phyloP scores from a whole-genome alignment of 2,113 vertebrate genomes.

The Plestiodon gilberti region DNA sequence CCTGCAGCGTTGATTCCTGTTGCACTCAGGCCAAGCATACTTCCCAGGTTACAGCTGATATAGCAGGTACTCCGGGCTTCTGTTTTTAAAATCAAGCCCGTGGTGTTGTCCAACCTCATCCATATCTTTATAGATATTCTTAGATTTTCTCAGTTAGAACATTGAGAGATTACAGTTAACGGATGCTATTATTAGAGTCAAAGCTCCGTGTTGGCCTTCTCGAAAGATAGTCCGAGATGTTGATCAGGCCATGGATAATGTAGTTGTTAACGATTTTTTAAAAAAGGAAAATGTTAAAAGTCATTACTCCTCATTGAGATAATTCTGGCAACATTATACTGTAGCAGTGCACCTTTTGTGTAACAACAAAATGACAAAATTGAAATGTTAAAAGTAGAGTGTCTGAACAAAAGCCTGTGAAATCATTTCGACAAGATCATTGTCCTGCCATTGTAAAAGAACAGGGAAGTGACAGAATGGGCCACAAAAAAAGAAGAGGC shows the following conservation, averaged over 20 bases:
- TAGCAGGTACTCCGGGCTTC: neutral
- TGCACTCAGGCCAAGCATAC: neutral
- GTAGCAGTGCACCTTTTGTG: slow-evolving; percentile 83
- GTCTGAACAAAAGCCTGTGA: slow-evolving; percentile 85
- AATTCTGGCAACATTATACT: slow-evolving; percentile 82
- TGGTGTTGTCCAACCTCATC: neutral
- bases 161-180: slow-evolving; percentile 39
- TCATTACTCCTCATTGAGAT: slow-evolving; percentile 82
- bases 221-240: slow-evolving; percentile 74
- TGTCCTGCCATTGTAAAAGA: slow-evolving; percentile 78
- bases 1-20: neutral
- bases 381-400: slow-evolving; percentile 85
- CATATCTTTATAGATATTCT: neutral
- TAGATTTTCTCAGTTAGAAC: slow-evolving; percentile 4
- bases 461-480: slow-evolving; percentile 77
- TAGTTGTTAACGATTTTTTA: slow-evolving; percentile 78
- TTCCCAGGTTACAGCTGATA: neutral
- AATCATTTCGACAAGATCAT: slow-evolving; percentile 85
- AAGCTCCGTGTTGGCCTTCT: slow-evolving; percentile 69
- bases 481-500: slow-evolving; percentile 53
- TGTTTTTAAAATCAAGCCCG: neutral
- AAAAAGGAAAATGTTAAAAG: slow-evolving; percentile 80
- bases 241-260: slow-evolving; percentile 81
- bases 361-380: slow-evolving; percentile 83
- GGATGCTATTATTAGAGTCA: slow-evolving; percentile 59